Percentiles rank a stretch among this genome's conserved stretches.
Conservation (phyloP, 2,888 invertebrate species). For the Torymus aiolomorphi region DNA sequence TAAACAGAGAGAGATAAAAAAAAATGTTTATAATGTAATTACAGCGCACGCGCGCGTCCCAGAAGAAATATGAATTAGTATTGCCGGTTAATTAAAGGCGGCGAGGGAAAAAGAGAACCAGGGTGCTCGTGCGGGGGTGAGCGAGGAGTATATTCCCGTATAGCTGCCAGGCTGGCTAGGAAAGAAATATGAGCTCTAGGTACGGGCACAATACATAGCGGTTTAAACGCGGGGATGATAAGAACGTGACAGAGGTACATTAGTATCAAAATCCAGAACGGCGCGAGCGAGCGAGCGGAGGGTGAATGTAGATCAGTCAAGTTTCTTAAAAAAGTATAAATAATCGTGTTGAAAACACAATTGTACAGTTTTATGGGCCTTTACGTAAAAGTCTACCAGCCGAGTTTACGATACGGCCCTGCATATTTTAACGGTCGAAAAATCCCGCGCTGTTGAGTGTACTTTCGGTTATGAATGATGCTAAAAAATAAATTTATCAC, state of each 20-base stretch:
- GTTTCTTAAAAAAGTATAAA: constrained; percentile 37
- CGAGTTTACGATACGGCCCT: too few relatives aligned
- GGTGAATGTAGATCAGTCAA: constrained; percentile 15
- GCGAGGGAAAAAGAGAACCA: background rate
- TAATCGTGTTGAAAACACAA: constrained; percentile 4
- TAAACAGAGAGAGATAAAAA: too few relatives aligned
- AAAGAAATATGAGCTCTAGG: constrained; percentile 38
- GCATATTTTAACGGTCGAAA: too few relatives aligned
- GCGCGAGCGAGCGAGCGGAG: too few relatives aligned
- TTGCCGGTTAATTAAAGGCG: constrained; percentile 30
- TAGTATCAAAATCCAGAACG: constrained; percentile 41
- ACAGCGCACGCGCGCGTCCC: background rate
- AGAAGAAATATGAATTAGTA: background rate
- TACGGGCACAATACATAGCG: constrained; percentile 20
- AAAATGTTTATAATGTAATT: too few relatives aligned
- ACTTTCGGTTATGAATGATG: too few relatives aligned
- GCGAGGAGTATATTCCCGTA: constrained; percentile 8
- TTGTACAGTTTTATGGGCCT: background rate
- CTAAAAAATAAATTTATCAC: too few relatives aligned
- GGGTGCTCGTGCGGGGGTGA: background rate
- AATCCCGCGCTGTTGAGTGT: too few relatives aligned
- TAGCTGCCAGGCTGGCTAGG: background rate
- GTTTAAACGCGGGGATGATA: constrained; percentile 44
- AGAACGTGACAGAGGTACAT: constrained; percentile 51
- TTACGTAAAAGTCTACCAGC: too few relatives aligned